Evolutionary conservation across 2,797 vertebrate species (phyloP), one percentile per base, ranked within the genome.

Genomic region (Onychomys torridus): DNA sequence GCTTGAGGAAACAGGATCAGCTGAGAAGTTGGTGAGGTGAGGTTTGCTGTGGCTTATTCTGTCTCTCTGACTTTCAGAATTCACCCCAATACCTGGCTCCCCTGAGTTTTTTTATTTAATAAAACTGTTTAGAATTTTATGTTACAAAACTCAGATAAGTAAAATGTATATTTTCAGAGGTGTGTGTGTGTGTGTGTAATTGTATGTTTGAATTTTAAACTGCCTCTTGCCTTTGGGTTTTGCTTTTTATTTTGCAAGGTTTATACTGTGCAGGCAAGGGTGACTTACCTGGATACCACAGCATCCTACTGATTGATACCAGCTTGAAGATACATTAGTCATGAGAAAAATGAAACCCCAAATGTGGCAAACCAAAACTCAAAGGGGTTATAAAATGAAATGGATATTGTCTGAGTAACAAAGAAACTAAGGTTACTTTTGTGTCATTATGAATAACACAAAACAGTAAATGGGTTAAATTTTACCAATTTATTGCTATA

Each of bases 311-410:
- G 7, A 69, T n/a, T 79, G 7, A 40, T 73, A 32, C 2, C 27
- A 73, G 85, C 34, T 65, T 96, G 2, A n/a, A 61, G 17, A 11
- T 19, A 34, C 78, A 61, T 81, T 71, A 65, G 14, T 52, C 92
- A 65, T 57, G 32, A 86, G 34, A 95, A 79, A 89, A 95, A 76
- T n/a, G 61, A 91, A 84, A 7, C 13, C 1, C 9, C 9, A 69
- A 55, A 55, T 79, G 52, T 90, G 63, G n/a, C 34, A 95, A 83
- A 52, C 69, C 43, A 91, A 93, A 91, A 84, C 32, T 71, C 65
- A 92, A 65, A 65, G 6, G 2, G 19, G 17, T 11, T 81, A 2
- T 73, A 88, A 65, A 88, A 88, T 25, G 8, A 63, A 88, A 55
- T 7, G 86, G 32, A 2, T 52, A 69, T 63, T 73, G 27, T 82